Percentiles rank a stretch among this genome's conserved stretches.
Evolutionary conservation across 2,797 vertebrate genomes (phyloP).

Genomic region (Saxicola maurus): DNA sequence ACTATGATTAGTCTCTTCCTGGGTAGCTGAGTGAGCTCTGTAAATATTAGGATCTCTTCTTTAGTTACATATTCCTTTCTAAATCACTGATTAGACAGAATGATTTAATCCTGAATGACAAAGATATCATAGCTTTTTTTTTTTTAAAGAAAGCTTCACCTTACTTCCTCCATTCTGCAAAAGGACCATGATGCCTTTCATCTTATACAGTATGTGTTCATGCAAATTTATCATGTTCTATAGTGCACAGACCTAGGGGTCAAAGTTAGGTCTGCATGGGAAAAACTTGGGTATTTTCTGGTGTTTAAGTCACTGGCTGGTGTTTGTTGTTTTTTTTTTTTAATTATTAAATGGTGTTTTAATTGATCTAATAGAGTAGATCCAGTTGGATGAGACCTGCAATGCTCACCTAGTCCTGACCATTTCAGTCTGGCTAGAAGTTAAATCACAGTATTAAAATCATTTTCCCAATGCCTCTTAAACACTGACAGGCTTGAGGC

Average conservation of each 20-base stretch:
- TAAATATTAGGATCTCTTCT: background rate
- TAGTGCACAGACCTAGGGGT: background rate
- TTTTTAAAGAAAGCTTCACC: background rate
- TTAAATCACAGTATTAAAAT: background rate
- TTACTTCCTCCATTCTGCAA: background rate
- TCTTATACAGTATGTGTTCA: background rate
- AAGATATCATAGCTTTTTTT: background rate
- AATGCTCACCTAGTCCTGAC: background rate
- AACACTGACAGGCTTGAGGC: background rate
- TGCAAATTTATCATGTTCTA: background rate
- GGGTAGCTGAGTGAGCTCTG: background rate
- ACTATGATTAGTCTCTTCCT: background rate
- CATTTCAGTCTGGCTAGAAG: background rate
- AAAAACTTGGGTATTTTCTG: background rate
- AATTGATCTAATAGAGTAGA: background rate
- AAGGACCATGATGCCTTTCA: background rate
- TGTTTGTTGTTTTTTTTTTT: no score
- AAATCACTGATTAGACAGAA: background rate
- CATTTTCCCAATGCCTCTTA: background rate
- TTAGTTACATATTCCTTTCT: background rate
- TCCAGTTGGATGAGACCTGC: background rate
- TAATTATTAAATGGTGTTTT: background rate
- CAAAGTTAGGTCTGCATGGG: background rate
- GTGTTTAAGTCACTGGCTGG: background rate
- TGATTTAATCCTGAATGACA: background rate